Evolutionary conservation across 2,113 vertebrate species (phyloP).

Genomic region (Gila orcuttii): DNA sequence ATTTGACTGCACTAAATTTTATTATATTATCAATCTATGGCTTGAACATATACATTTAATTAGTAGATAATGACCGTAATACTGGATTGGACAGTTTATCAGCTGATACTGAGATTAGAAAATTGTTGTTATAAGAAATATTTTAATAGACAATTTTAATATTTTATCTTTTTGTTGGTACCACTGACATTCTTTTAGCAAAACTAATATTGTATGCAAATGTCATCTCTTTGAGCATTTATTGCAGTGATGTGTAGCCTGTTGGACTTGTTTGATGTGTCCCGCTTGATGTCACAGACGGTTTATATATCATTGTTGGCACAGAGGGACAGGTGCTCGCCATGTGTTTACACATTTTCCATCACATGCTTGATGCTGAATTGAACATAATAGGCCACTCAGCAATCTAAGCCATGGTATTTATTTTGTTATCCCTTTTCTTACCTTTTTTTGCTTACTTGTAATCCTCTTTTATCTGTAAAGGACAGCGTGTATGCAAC

Average conservation of each 20-base stretch:
- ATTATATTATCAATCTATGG: not conserved
- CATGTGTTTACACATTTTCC: not conserved
- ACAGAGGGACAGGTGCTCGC: conserved; percentile 12
- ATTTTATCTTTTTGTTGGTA: not conserved
- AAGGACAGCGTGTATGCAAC: conserved; percentile 34
- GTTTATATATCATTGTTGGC: conserved; percentile 21
- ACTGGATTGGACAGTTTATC: too few species aligned
- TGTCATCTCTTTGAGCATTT: not conserved
- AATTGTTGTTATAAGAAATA: not conserved
- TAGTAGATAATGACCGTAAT: too few species aligned
- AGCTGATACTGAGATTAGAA: too few species aligned
- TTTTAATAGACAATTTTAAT: not conserved
- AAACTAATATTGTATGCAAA: not conserved
- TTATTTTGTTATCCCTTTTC: conserved; percentile 11
- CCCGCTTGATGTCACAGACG: not conserved
- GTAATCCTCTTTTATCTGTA: conserved; percentile 26
- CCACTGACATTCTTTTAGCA: not conserved
- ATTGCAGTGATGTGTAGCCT: not conserved
- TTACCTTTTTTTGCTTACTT: conserved; percentile 2
- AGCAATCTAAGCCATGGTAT: not conserved
- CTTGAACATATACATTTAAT: not conserved
- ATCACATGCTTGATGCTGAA: not conserved
- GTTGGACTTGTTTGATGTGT: conserved; percentile 31
- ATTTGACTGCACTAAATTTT: too few species aligned
- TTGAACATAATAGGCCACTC: not conserved